Conservation (phyloP, 2,888 invertebrate genomes). For the Agriotes lineatus region DNA sequence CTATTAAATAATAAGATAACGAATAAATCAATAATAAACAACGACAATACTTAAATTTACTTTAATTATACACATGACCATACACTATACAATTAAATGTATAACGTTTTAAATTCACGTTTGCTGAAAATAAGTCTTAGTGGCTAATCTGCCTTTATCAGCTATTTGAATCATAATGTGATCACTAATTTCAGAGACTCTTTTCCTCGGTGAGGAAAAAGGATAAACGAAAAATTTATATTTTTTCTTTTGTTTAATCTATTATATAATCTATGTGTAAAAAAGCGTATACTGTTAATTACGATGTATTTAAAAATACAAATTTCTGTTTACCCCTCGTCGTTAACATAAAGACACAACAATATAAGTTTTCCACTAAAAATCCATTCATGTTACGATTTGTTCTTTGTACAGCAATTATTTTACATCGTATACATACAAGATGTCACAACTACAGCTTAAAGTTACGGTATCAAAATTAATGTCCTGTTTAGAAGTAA, state of each 20-base stretch:
- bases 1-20: too few relatives aligned
- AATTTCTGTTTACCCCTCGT: constrained; percentile 31
- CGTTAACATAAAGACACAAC: constrained; percentile 40
- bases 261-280: constrained; percentile 29
- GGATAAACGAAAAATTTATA: constrained; percentile 32
- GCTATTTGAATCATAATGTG: neutral
- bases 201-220: neutral
- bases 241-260: constrained; percentile 7
- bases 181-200: constrained; percentile 5
- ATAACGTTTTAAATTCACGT: constrained; percentile 20
- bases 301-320: constrained; percentile 36
- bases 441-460: constrained; percentile 41
- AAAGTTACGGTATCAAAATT: constrained; percentile 16
- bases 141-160: neutral
- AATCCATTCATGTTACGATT: constrained; percentile 40
- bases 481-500: neutral
- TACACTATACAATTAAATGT: constrained; percentile 57
- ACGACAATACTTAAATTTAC: constrained; percentile 22
- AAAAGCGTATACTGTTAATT: constrained; percentile 41
- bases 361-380: constrained; percentile 37
- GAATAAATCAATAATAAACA: too few relatives aligned
- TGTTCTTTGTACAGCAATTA: constrained; percentile 62
- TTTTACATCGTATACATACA: constrained; percentile 61
- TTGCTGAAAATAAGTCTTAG: constrained; percentile 8
- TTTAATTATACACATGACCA: constrained; percentile 59